Percentiles rank a stretch among this genome's conserved stretches.
Conservation (phyloP, 1,140 invertebrate genomes). For the Homalodisca vitripennis region DNA sequence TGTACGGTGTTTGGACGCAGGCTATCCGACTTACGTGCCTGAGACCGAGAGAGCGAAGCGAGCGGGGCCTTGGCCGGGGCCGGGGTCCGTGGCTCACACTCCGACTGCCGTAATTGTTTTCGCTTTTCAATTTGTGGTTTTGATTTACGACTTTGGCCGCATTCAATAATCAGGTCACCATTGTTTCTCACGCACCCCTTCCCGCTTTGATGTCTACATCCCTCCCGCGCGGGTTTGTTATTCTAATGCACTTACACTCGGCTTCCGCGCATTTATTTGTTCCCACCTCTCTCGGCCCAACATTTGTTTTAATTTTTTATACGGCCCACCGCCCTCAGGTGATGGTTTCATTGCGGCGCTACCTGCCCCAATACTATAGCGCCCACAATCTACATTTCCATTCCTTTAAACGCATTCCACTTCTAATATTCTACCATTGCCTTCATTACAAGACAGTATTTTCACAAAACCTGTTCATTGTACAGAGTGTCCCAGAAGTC, state of each 20-base stretch:
- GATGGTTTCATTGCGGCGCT: constrained; percentile 1
- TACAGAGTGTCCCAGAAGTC: too few species aligned
- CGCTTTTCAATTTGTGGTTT: constrained; percentile 13
- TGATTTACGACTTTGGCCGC: background rate
- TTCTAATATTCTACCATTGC: too few species aligned
- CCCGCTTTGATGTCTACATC: constrained; percentile 10
- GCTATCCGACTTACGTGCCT: too few species aligned
- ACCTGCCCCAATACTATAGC: too few species aligned
- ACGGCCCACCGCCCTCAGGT: background rate
- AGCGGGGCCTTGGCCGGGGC: background rate
- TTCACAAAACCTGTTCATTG: too few species aligned
- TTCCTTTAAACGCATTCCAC: too few species aligned
- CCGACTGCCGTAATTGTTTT: constrained; percentile 1
- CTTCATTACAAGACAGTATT: too few species aligned
- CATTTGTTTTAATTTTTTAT: constrained; percentile 10
- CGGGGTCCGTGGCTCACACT: background rate
- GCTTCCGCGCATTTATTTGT: constrained; percentile 1
- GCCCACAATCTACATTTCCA: too few species aligned
- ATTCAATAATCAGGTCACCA: constrained; percentile 14
- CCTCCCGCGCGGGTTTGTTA: background rate
- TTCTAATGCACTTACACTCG: background rate
- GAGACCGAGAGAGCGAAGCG: too few species aligned
- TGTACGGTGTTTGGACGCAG: too few species aligned
- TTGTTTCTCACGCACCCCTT: background rate
- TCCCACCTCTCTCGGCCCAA: background rate